Base-by-base conservation (phyloP, 2,888 invertebrate genomes). In the Catocala nupta region DNA sequence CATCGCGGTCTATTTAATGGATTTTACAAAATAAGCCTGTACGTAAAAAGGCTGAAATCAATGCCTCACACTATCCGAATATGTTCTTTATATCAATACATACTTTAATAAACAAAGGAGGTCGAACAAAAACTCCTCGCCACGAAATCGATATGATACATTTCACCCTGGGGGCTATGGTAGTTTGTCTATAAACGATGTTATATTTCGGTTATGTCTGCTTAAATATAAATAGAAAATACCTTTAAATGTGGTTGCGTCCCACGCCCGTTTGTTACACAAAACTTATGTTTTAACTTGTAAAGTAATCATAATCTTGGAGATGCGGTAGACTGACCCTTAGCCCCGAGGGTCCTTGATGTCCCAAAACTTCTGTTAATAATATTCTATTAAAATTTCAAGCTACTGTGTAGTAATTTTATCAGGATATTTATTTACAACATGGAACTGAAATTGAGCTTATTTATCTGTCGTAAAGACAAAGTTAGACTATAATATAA, bases 291-390 rank as follows among this genome's bases (percentile, higher is more conserved):
- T 53, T 72, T 48, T 55, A 73, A 77, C 67, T 77, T 71, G 61
- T 72, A 49, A 70, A 72, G 67, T 74, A 64, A 66, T 76, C 70
- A 72, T 77, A 77, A 77, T 75, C 64, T 66, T 36, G 49, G 57
- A 65, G 59, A 70, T 70, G 68, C 56, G 63, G 55, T 53, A 59
- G 54, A 68, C 63, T 75, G 75, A 68, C 74, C 75, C 61, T 55
- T 55, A 52, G 55, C 53, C 75, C 43, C 63, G 6, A 60, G 65
- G 67, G 72, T 56, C 45, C 60, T 66, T 63, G 63, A 73, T 75
- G 72, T 68, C 75, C 80, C 70, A 58, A 80, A 81, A 75, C 68
- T 77, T 81, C 60, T 63, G 59, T 59, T 44, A 55, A 44, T 33
- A 65, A 70, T 64, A 59, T 56, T 58, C 64, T 57, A 63, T 59